Base-by-base conservation (phyloP, 2,888 invertebrate species). In the Poecilobothrus nobilitatus region DNA sequence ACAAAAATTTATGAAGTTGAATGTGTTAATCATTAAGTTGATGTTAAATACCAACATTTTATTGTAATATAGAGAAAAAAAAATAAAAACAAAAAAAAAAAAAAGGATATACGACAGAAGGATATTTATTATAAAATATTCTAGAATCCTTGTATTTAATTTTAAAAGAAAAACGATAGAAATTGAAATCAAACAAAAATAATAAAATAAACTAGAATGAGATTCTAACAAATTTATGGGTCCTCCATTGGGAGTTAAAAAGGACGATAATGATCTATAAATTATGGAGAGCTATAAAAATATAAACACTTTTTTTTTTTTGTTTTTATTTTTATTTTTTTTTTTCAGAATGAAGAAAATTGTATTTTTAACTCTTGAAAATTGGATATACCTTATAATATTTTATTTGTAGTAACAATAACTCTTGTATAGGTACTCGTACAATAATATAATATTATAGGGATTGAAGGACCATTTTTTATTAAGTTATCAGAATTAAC, bases 1-100 rank as follows among this genome's bases (percentile, higher is more conserved):
- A 53, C 7, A 53, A 2, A 53, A 53, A 53, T 53, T 53, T 53
- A 53, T 53, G 15, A 53, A 53, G 53, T 53, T 53, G 53, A 53
- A 53, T 53, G 53, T 53, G 53, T 53, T 53, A 53, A 53, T 53
- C 53, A 53, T 53, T 53, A 53, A 53, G 53, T 53, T 53, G 53
- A 53, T 53, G 53, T 53, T 53, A 53, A 53, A 53, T 53, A 53
- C 53, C 53, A 15, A 53, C 53, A 53, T 53, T 53, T 6, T 53
- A 9, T 53, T n/a, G n/a, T n/a, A n/a, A 15, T 53, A 53, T 41
- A 53, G n/a, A n/a, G n/a, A n/a, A n/a, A n/a, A n/a, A n/a, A n/a
- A n/a, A n/a, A n/a, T n/a, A n/a, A n/a, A n/a, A n/a, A n/a, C n/a
- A n/a, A n/a, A n/a, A n/a, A n/a, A n/a, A n/a, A n/a, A n/a, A n/a